These are phyloP conservation scores for Hippocampus mohnikei DNA, from an alignment of 2,113 vertebrate genomes.

Conservation along the genomic window DNA sequence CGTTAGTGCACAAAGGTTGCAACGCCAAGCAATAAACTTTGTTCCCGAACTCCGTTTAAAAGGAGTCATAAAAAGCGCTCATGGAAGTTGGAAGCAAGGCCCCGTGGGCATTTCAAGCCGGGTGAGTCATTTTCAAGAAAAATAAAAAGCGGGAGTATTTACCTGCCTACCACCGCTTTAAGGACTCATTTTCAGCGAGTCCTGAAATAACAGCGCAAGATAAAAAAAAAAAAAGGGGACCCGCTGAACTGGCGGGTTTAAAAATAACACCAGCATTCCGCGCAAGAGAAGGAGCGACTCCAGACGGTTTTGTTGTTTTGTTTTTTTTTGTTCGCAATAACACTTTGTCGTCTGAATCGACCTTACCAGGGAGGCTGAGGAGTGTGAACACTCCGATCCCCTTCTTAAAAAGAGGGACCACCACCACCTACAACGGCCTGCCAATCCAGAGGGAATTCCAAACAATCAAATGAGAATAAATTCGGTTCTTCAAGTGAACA, in stretches of 20 bases:
- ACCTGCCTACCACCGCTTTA: conserved; percentile 68
- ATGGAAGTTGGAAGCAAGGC: conserved; percentile 32
- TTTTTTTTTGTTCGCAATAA: conserved; percentile 46
- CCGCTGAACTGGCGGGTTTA: conserved; percentile 56
- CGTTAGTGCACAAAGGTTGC: conserved; percentile 13
- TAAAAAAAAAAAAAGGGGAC: conserved; percentile 25
- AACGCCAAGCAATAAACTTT: conserved; percentile 7
- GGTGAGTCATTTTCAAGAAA: conserved; percentile 50
- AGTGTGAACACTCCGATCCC: too few species aligned
- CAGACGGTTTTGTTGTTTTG: conserved; percentile 33
- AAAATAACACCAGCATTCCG: conserved; percentile 59
- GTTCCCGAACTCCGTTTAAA: conserved; percentile 27
- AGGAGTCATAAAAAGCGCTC: conserved; percentile 20
- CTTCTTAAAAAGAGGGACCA: too few species aligned
- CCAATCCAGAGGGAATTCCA: not conserved
- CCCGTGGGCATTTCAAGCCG: conserved; percentile 61
- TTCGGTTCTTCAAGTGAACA: not conserved
- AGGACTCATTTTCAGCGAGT: conserved; percentile 53
- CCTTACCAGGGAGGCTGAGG: too few species aligned
- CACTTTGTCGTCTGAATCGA: conserved; percentile 30
- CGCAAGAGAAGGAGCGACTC: conserved; percentile 39
- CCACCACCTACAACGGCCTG: too few species aligned
- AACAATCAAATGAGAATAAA: conserved; percentile 3
- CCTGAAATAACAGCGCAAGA: conserved; percentile 61
- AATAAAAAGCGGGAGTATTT: conserved; percentile 62